A percentile compares a stretch with the other conserved stretches of the same genome.
These are phyloP conservation scores for Trichonephila inaurata DNA, from an alignment of 1,140 invertebrate species.

Conservation along the genomic window DNA sequence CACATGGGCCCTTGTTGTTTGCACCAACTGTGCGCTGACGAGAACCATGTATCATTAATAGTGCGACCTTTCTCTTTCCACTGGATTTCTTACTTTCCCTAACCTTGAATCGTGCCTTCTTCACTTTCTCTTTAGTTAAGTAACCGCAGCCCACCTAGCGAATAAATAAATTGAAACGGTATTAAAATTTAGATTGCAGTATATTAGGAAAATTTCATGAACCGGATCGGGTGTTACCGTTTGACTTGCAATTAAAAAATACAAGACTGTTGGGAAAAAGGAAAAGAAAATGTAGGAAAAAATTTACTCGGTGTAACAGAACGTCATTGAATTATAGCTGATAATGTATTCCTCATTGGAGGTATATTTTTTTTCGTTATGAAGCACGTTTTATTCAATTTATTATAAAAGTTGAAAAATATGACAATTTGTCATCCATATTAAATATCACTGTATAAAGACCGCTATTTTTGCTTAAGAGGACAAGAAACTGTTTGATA, in stretches of 20 bases:
- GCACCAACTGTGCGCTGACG: constrained; percentile 56
- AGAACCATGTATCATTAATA: constrained; percentile 59
- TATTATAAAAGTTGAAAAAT: too few species aligned
- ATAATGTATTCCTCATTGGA: too few species aligned
- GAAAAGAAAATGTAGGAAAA: neutral
- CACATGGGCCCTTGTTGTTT: constrained; percentile 68
- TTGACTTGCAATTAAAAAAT: neutral
- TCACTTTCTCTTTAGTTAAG: constrained; percentile 20
- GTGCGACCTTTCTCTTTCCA: constrained; percentile 27
- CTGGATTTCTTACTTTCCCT: constrained; percentile 51
- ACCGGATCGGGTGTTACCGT: neutral
- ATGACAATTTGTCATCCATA: too few species aligned
- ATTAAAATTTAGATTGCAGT: neutral
- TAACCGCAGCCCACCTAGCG: neutral
- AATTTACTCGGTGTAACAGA: too few species aligned
- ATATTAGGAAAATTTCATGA: neutral
- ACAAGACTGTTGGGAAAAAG: neutral
- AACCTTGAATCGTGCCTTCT: constrained; percentile 30
- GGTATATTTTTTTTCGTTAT: too few species aligned
- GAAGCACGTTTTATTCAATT: too few species aligned
- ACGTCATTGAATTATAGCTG: too few species aligned
- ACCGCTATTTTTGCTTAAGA: too few species aligned
- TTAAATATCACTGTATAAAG: too few species aligned
- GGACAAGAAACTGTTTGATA: too few species aligned
- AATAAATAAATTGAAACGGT: neutral